A percentile compares a stretch with the other conserved stretches of the same genome.
These are phyloP conservation scores for Tolypeutes matacus DNA, from an alignment of 2,797 vertebrate species.

Conservation along the genomic window DNA sequence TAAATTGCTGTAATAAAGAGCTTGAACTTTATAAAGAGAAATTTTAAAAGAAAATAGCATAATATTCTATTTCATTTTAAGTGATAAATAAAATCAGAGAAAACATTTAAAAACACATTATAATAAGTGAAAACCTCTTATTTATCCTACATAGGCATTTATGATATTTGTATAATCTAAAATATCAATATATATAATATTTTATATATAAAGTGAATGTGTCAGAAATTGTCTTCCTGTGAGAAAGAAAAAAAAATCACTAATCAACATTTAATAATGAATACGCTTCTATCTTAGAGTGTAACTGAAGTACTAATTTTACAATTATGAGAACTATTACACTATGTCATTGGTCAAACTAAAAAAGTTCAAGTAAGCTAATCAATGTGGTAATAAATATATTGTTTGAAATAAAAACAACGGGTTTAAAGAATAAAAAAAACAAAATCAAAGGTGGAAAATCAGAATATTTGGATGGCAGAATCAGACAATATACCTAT, in stretches of 20 bases:
- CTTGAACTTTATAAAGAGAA: not conserved
- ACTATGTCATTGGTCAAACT: not conserved
- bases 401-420: not conserved
- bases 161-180: not conserved
- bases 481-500: not conserved
- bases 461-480: not conserved
- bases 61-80: not conserved
- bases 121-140: not conserved
- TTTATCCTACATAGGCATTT: not conserved
- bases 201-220: not conserved
- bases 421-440: not conserved
- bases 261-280: not conserved
- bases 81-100: not conserved
- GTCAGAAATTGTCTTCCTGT: not conserved
- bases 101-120: not conserved
- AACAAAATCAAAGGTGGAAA: not conserved
- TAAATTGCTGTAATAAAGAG: constrained; percentile 5
- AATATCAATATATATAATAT: not conserved
- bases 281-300: not conserved
- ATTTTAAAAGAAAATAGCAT: not conserved
- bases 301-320: not conserved
- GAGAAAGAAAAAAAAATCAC: not conserved
- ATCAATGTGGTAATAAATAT: not conserved
- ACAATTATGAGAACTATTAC: not conserved
- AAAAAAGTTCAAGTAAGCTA: not conserved